Conservation (phyloP, 2,113 vertebrate species). For the Paratilapia polleni region DNA sequence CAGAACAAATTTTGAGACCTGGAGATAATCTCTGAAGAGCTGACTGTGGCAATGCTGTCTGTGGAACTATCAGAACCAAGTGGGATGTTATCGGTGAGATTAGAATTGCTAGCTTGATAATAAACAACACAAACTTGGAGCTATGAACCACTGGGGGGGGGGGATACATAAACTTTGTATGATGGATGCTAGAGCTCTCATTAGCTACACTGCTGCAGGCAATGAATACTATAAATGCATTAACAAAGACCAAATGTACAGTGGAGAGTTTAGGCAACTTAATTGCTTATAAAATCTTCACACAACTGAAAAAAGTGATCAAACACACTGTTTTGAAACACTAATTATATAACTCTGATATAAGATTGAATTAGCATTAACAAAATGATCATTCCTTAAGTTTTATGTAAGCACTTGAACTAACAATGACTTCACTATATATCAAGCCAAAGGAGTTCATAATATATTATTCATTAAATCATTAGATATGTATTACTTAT, state of each 20-base stretch:
- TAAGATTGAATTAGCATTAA: background rate
- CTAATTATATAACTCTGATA: background rate
- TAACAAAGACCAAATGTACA: background rate
- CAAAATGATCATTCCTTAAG: background rate
- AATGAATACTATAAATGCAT: background rate
- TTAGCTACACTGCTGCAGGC: background rate
- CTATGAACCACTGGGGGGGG: background rate
- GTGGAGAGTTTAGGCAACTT: background rate
- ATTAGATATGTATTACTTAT: background rate
- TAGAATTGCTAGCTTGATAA: background rate
- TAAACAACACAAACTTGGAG: background rate
- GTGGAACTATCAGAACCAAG: background rate
- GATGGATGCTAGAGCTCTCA: background rate
- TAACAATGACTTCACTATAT: background rate
- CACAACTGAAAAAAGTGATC: background rate
- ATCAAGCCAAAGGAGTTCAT: background rate
- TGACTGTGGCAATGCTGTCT: background rate
- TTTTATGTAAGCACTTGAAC: background rate
- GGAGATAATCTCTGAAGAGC: constrained; percentile 3
- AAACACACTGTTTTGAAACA: background rate
- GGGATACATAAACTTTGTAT: background rate
- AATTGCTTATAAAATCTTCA: background rate
- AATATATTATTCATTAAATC: constrained; percentile 13
- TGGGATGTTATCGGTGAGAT: background rate
- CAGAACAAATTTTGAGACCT: background rate